phyloP scores from a whole-genome alignment of 2,888 invertebrate genomes.

The Drosophila gaucha region DNA sequence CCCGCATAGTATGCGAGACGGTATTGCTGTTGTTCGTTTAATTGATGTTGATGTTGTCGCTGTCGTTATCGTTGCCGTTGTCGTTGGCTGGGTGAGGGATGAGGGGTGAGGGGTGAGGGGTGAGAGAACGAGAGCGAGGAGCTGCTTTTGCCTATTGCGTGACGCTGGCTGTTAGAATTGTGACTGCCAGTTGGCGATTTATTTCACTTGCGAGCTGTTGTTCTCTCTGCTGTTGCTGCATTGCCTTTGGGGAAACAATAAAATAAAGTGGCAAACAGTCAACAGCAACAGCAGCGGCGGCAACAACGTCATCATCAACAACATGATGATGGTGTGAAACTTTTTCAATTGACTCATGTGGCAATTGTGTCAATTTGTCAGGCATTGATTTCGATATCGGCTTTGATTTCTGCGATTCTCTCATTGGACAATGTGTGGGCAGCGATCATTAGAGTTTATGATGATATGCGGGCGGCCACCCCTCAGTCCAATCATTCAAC shows the following conservation, averaged over 20 bases:
- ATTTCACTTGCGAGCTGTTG: slow-evolving; percentile 65
- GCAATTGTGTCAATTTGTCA: slow-evolving; percentile 81
- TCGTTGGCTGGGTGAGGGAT: background rate
- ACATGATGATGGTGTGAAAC: slow-evolving; percentile 52
- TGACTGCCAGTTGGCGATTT: slow-evolving; percentile 66
- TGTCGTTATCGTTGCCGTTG: slow-evolving; percentile 20
- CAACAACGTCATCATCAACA: slow-evolving; percentile 42
- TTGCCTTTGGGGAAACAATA: slow-evolving; percentile 79
- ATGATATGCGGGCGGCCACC: slow-evolving; percentile 66
- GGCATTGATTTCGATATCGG: slow-evolving; percentile 78
- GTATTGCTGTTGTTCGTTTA: slow-evolving; percentile 46
- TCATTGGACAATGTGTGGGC: slow-evolving; percentile 59
- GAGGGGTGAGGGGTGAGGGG: background rate
- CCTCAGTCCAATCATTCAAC: slow-evolving; percentile 33
- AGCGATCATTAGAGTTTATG: slow-evolving; percentile 69
- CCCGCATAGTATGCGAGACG: slow-evolving; percentile 61
- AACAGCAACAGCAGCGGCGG: slow-evolving; percentile 36
- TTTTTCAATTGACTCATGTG: slow-evolving; percentile 78
- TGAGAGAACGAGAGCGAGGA: slow-evolving; percentile 3
- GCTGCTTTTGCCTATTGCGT: slow-evolving; percentile 59
- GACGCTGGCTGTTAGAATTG: slow-evolving; percentile 68
- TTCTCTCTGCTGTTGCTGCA: slow-evolving; percentile 43
- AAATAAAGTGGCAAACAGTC: slow-evolving; percentile 79
- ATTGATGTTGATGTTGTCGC: slow-evolving; percentile 65
- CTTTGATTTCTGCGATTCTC: slow-evolving; percentile 56